A percentile compares a stretch with the other conserved stretches of the same genome.
These are phyloP conservation scores for Lycorma delicatula DNA, from an alignment of 1,140 invertebrate genomes.

Conservation along the genomic window DNA sequence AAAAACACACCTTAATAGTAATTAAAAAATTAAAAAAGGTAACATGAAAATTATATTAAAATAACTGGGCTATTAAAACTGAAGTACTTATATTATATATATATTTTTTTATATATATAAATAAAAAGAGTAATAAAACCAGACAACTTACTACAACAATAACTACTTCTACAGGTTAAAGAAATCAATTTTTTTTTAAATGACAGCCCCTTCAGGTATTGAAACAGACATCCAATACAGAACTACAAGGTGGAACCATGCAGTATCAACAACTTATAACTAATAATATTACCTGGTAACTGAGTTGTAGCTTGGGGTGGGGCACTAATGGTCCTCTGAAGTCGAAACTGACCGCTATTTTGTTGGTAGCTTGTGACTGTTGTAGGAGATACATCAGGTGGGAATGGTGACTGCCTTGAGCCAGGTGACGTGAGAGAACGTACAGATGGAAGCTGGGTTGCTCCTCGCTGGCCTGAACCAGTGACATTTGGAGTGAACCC, in stretches of 20 bases:
- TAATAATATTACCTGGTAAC: constrained; percentile 55
- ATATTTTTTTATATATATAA: too few species aligned
- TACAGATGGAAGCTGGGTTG: constrained; percentile 23
- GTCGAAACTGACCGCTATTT: constrained; percentile 39
- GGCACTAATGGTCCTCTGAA: constrained; percentile 51
- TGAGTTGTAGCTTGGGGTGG: constrained; percentile 54
- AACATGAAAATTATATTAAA: too few species aligned
- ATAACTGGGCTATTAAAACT: too few species aligned
- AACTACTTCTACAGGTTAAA: too few species aligned
- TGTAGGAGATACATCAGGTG: constrained; percentile 39
- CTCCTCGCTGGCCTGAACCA: background rate
- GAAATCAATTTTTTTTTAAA: too few species aligned
- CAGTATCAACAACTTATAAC: background rate
- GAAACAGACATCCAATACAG: constrained; percentile 2
- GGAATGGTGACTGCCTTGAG: constrained; percentile 48
- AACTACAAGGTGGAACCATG: too few species aligned
- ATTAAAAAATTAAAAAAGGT: too few species aligned
- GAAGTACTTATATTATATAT: too few species aligned
- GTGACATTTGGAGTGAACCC: background rate
- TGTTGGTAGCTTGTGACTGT: constrained; percentile 42
- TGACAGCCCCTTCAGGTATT: constrained; percentile 2
- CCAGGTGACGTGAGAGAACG: constrained; percentile 29
- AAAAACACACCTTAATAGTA: too few species aligned
- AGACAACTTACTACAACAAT: too few species aligned
- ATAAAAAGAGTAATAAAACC: too few species aligned